Percentiles rank a stretch among this genome's conserved stretches.
Evolutionary conservation across 1,140 invertebrate species (phyloP).

Genomic region (Drosophila gunungcola): DNA sequence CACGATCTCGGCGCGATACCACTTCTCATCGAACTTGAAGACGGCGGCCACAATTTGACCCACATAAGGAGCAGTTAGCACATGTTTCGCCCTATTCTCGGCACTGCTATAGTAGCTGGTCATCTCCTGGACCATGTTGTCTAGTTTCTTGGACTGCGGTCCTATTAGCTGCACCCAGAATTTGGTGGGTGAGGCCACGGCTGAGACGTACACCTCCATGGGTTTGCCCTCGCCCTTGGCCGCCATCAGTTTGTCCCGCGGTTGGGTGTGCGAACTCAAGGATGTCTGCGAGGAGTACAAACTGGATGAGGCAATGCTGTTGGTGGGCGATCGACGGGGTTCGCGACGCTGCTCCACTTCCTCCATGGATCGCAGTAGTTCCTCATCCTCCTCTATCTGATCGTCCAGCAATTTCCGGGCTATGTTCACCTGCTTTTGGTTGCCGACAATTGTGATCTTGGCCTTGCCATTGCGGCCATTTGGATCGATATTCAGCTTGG

Average conservation of each 20-base stretch:
- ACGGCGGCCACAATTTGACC: slow-evolving; percentile 92
- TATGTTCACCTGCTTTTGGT: slow-evolving; percentile 86
- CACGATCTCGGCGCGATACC: slow-evolving; percentile 87
- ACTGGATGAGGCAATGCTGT: slow-evolving; percentile 63
- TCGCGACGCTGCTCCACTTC: slow-evolving; percentile 85
- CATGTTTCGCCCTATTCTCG: slow-evolving; percentile 87
- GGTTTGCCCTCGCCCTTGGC: slow-evolving; percentile 85
- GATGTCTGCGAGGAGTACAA: slow-evolving; percentile 80
- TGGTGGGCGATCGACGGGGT: slow-evolving; percentile 85
- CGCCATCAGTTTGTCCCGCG: slow-evolving; percentile 80
- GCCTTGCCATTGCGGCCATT: slow-evolving; percentile 75
- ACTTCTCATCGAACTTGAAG: slow-evolving; percentile 90
- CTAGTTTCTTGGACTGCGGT: slow-evolving; percentile 88
- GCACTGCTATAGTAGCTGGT: slow-evolving; percentile 89
- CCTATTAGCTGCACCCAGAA: slow-evolving; percentile 94
- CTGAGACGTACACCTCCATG: slow-evolving; percentile 93
- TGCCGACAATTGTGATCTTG: slow-evolving; percentile 87
- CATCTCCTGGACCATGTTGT: slow-evolving; percentile 91
- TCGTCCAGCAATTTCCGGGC: slow-evolving; percentile 87
- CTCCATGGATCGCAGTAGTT: slow-evolving; percentile 85
- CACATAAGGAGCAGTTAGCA: slow-evolving; percentile 86
- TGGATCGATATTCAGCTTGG: slow-evolving; percentile 74
- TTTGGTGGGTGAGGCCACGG: slow-evolving; percentile 90
- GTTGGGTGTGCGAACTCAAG: slow-evolving; percentile 66
- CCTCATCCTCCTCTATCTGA: slow-evolving; percentile 86